Evolutionary conservation across 2,113 vertebrate species (phyloP).

Genomic region (Galemys pyrenaicus): DNA sequence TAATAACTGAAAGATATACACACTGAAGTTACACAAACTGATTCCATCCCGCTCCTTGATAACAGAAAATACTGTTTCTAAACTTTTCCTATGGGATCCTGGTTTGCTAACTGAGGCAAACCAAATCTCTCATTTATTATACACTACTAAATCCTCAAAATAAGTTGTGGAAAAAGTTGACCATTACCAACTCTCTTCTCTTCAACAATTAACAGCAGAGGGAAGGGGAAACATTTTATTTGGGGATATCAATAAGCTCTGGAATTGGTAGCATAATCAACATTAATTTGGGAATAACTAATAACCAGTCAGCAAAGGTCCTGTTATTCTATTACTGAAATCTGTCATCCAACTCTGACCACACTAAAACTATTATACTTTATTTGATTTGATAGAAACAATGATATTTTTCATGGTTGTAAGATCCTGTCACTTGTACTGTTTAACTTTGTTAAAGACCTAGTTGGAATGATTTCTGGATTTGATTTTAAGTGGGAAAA

Average conservation of each 20-base stretch:
- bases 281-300: not conserved
- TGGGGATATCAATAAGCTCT: not conserved
- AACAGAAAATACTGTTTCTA: not conserved
- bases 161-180: not conserved
- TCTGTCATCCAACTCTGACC: not conserved
- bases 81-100: not conserved
- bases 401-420: conserved; percentile 61
- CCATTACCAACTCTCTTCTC: conserved; percentile 9
- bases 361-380: conserved; percentile 51
- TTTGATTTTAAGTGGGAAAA: conserved; percentile 61
- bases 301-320: not conserved
- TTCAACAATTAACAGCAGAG: not conserved
- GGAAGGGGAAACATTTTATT: not conserved
- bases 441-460: conserved; percentile 46
- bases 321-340: conserved; percentile 37
- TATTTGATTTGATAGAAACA: conserved; percentile 54
- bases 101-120: not conserved
- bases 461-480: conserved; percentile 54
- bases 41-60: not conserved
- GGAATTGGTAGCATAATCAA: conserved; percentile 30
- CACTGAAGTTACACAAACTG: not conserved
- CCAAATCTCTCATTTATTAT: conserved; percentile 26
- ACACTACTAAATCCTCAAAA: not conserved
- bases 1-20: not conserved
- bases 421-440: conserved; percentile 55